phyloP scores from a whole-genome alignment of 2,888 invertebrate species.

The Agriotes lineatus region DNA sequence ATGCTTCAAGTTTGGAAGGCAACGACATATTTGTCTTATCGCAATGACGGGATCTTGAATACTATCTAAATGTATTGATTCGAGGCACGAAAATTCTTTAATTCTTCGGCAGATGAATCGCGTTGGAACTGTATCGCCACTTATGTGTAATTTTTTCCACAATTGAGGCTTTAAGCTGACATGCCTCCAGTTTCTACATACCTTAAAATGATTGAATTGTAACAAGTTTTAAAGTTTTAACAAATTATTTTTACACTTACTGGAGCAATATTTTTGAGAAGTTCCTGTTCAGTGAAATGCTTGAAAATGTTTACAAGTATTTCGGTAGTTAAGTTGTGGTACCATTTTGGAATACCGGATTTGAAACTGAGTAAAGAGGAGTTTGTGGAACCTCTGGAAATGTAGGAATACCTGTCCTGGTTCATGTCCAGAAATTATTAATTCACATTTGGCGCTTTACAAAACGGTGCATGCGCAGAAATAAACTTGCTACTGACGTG shows the following conservation, averaged over 20 bases:
- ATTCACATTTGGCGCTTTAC: conserved; percentile 19
- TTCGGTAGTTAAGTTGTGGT: conserved; percentile 47
- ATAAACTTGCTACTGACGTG: conserved; percentile 40
- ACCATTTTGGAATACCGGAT: conserved; percentile 43
- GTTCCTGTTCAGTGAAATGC: conserved; percentile 45
- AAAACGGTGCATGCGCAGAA: conserved; percentile 8
- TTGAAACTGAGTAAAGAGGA: not conserved
- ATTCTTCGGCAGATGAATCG: conserved; percentile 50
- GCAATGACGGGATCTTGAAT: conserved; percentile 48
- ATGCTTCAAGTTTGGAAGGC: conserved; percentile 45
- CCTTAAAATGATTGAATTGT: conserved; percentile 40
- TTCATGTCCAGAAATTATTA: conserved; percentile 21
- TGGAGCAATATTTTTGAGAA: conserved; percentile 46
- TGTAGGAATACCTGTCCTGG: not conserved
- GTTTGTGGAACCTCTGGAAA: not conserved
- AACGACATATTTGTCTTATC: conserved; percentile 52
- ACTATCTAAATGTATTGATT: conserved; percentile 46
- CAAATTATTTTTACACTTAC: conserved; percentile 39
- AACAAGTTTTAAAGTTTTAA: too few relatives aligned
- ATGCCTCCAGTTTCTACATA: conserved; percentile 54
- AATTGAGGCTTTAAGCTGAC: conserved; percentile 49
- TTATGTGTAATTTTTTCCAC: conserved; percentile 48
- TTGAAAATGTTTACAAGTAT: conserved; percentile 49
- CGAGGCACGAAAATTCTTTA: conserved; percentile 43
- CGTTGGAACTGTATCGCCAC: conserved; percentile 45